Evolutionary conservation across 2,888 invertebrate species (phyloP).

Genomic region (Branchellion lobata): DNA sequence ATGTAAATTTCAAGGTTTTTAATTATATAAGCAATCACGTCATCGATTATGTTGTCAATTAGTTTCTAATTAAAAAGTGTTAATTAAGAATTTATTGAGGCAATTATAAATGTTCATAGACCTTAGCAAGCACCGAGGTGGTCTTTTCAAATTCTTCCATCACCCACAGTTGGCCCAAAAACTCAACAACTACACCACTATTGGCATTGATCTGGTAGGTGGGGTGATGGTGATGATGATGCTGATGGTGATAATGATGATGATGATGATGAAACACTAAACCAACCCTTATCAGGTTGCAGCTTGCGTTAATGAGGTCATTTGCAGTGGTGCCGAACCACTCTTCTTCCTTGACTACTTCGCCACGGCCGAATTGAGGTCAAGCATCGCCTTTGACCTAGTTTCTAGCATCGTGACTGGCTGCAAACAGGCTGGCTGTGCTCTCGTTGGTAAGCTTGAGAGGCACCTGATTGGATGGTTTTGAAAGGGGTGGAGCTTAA

Average conservation of each 20-base stretch:
- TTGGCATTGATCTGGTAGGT: constrained; percentile 82
- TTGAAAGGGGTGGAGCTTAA: too few relatives aligned
- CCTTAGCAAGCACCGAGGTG: not conserved
- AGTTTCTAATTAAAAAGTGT: too few relatives aligned
- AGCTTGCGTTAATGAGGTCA: constrained; percentile 94
- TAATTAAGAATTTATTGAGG: too few relatives aligned
- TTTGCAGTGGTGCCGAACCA: constrained; percentile 92
- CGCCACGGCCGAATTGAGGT: constrained; percentile 82
- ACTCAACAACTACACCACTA: constrained; percentile 74
- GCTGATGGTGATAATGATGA: not conserved
- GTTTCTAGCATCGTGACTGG: constrained; percentile 84
- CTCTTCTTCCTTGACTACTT: constrained; percentile 95
- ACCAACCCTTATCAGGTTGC: constrained; percentile 67
- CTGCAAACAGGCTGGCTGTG: constrained; percentile 81
- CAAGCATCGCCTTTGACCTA: constrained; percentile 75
- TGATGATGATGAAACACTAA: not conserved
- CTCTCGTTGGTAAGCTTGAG: constrained; percentile 73
- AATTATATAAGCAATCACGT: too few relatives aligned
- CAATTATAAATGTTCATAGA: not conserved
- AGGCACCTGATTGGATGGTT: too few relatives aligned
- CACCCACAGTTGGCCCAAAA: constrained; percentile 80
- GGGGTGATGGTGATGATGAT: not conserved
- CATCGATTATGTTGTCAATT: too few relatives aligned
- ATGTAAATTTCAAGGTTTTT: too few relatives aligned
- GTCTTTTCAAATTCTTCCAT: not conserved